Base-by-base conservation (phyloP, 1,140 invertebrate species). In the Cotesia chilonis region DNA sequence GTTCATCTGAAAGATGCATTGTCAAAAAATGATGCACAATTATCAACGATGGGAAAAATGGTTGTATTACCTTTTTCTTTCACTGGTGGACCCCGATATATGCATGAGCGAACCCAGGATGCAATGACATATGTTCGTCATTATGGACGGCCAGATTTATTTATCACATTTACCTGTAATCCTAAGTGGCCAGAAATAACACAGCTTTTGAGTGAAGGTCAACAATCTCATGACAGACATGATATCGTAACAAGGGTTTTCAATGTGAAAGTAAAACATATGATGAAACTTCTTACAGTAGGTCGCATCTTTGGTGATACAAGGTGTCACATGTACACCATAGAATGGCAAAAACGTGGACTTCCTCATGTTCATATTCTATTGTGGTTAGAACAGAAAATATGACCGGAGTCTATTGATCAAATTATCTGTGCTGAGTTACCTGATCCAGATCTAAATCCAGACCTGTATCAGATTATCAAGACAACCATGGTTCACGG, bases 31-130 rank as follows among this genome's bases (percentile, higher is more conserved):
- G 20, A 61, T 20, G 28, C 6, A 5, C 59, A 28, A 12, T 17
- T 37, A 17, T 5, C 38, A 41, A 20, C 3, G 12, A 47, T 65
- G 5, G 73, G 76, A 17, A 59, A 75, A 63, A 9, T 70, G 51
- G 77, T 83, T 51, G 83, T 86, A 70, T 74, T 89, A 41, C 87
- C 88, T 54, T 83, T 88, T 35, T 79, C 82, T 64, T 87, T 81
- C 77, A 83, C 79, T 65, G 84, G 85, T 59, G 78, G 80, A 69
- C 83, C 85, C 17, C 76, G 84, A 38, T 82, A 87, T 74, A 84
- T 87, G 82, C 81, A 86, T 61, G 82, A 87, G 80, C 81, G 84
- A 67, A 79, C 77, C 71, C 83, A 87, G 17, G 17, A 17, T 17
- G 17, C 17, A 17, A 17, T 17, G 17, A 17, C 0, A 17, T 17